These are phyloP conservation scores for Drosophila nigritarsus DNA, from an alignment of 2,888 invertebrate species.

Conservation along the genomic window DNA sequence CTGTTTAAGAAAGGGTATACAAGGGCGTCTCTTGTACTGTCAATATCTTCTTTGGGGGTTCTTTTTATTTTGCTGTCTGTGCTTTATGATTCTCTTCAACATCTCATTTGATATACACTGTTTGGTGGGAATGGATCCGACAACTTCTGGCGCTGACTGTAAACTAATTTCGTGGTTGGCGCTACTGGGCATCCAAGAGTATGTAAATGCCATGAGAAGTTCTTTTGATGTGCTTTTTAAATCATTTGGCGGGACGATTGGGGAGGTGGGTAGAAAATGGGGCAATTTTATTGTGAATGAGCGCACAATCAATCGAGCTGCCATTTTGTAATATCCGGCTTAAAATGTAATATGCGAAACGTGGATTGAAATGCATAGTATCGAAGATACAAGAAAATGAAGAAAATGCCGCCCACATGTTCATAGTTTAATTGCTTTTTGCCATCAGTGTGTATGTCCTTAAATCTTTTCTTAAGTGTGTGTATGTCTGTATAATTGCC, in stretches of 20 bases:
- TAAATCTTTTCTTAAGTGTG: constrained; percentile 11
- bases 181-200: constrained; percentile 12
- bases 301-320: constrained; percentile 61
- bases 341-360: constrained; percentile 71
- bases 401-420: constrained; percentile 22
- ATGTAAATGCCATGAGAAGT: constrained; percentile 25
- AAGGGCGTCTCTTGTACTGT: too few species aligned
- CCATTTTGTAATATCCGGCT: constrained; percentile 76
- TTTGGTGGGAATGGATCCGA: not conserved
- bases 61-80: not conserved
- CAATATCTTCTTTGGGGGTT: not conserved
- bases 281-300: constrained; percentile 59
- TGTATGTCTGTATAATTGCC: constrained; percentile 35
- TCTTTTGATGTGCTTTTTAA: constrained; percentile 41
- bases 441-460: constrained; percentile 3
- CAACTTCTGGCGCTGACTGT: constrained; percentile 29
- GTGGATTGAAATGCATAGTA: constrained; percentile 53
- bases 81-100: not conserved
- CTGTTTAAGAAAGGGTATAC: not conserved
- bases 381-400: constrained; percentile 2
- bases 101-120: constrained; percentile 1
- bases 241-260: not conserved
- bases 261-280: constrained; percentile 6
- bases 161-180: constrained; percentile 27
- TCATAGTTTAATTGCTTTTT: constrained; percentile 72